phyloP scores from a whole-genome alignment of 1,140 invertebrate species.

The Drosophila quadrilineata region DNA sequence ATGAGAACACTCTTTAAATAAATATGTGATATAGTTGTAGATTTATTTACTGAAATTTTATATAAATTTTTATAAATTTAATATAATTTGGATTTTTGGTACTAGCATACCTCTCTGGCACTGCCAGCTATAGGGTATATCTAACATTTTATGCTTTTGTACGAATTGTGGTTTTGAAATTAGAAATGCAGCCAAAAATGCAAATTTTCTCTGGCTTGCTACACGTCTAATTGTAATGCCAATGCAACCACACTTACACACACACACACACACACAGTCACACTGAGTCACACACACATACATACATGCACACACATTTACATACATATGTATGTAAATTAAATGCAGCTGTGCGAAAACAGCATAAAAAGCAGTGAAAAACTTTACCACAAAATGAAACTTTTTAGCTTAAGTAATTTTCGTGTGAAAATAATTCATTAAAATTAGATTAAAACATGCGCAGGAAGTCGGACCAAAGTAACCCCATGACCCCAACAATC shows the following conservation, averaged over 20 bases:
- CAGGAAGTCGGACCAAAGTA: slow-evolving; percentile 4
- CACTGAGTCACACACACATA: too few species aligned
- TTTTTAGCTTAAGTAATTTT: slow-evolving; percentile 47
- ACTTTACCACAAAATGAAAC: slow-evolving; percentile 43
- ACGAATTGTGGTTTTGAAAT: slow-evolving; percentile 23
- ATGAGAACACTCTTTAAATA: too few species aligned
- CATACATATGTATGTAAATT: slow-evolving; percentile 14
- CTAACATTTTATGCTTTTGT: background rate
- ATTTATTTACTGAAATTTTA: too few species aligned
- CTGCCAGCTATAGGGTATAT: background rate
- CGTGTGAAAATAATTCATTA: slow-evolving; percentile 67
- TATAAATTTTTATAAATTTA: too few species aligned
- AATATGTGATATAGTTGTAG: too few species aligned
- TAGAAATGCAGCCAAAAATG: slow-evolving; percentile 37
- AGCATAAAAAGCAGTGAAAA: slow-evolving; percentile 21
- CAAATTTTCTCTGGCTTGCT: slow-evolving; percentile 49
- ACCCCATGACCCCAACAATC: background rate
- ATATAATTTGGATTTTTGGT: background rate
- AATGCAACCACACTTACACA: slow-evolving; percentile 5
- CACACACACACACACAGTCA: slow-evolving; percentile 11
- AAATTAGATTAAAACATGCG: slow-evolving; percentile 52
- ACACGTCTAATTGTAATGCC: slow-evolving; percentile 49
- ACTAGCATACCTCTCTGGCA: background rate
- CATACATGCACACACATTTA: background rate
- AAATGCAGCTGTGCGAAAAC: slow-evolving; percentile 30